phyloP scores from a whole-genome alignment of 2,888 invertebrate genomes.

The Craniophora ligustri region DNA sequence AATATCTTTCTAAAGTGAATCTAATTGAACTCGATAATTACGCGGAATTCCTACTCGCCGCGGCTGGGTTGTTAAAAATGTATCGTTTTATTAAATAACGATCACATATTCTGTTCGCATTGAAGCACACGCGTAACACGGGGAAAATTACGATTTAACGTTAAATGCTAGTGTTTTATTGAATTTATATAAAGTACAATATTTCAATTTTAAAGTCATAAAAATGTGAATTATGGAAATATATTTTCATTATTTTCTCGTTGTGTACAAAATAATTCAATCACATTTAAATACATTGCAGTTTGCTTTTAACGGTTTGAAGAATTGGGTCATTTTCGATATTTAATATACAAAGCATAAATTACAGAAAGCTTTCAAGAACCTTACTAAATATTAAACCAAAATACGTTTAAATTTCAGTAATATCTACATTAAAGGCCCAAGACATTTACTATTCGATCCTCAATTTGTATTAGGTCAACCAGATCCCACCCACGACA shows the following conservation, averaged over 20 bases:
- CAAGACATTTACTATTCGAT: constrained; percentile 42
- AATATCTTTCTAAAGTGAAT: constrained; percentile 34
- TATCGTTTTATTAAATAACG: constrained; percentile 66
- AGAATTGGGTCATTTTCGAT: background rate
- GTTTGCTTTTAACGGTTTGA: constrained; percentile 15
- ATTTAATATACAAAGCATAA: background rate
- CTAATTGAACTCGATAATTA: constrained; percentile 58
- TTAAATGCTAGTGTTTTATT: constrained; percentile 61
- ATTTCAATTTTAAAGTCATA: constrained; percentile 60
- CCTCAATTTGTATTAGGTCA: constrained; percentile 46
- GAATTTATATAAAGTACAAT: constrained; percentile 65
- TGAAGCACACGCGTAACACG: constrained; percentile 54
- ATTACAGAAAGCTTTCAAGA: background rate
- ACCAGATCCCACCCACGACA: constrained; percentile 53
- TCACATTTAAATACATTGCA: constrained; percentile 2
- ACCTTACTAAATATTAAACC: background rate
- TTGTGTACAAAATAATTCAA: constrained; percentile 7
- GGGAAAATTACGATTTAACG: constrained; percentile 62
- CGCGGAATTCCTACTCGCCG: constrained; percentile 46
- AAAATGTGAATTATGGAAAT: constrained; percentile 36
- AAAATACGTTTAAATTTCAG: background rate
- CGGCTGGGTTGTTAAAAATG: constrained; percentile 63
- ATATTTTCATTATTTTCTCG: constrained; percentile 33
- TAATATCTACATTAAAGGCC: constrained; percentile 8
- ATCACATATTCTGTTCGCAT: constrained; percentile 57